Conservation (phyloP, 1,140 invertebrate genomes). For the Diabrotica virgifera region DNA sequence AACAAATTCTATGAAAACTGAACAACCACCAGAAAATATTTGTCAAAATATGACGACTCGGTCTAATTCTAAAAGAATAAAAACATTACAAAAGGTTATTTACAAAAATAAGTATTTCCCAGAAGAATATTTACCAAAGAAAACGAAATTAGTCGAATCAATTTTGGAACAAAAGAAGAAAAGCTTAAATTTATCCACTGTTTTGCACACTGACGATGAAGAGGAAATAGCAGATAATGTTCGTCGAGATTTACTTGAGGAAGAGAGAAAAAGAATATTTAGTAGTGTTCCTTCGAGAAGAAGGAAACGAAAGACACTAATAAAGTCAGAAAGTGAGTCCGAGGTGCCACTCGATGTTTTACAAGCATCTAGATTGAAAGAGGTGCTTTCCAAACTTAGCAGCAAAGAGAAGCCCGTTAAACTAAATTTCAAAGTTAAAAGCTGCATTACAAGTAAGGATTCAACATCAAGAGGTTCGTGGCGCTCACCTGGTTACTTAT, state of each 20-base stretch:
- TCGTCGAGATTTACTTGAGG: conserved; percentile 4
- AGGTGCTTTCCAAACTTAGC: background rate
- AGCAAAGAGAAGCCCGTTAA: background rate
- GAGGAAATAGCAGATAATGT: conserved; percentile 7
- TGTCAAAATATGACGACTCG: too few relatives aligned
- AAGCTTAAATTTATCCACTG: background rate
- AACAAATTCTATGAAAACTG: too few relatives aligned
- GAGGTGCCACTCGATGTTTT: background rate
- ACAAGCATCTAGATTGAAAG: conserved; percentile 1
- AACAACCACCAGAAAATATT: too few relatives aligned
- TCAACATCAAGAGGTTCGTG: background rate
- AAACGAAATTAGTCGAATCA: background rate
- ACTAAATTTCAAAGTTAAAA: too few relatives aligned
- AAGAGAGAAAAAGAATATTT: conserved; percentile 3
- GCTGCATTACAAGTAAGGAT: too few relatives aligned
- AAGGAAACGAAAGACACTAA: background rate
- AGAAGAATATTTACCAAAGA: background rate
- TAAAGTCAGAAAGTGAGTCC: background rate
- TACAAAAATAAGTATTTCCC: conserved; percentile 13
- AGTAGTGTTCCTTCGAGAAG: too few relatives aligned
- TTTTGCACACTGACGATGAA: conserved; percentile 12
- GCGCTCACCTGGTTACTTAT: background rate
- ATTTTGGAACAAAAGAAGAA: conserved; percentile 4
- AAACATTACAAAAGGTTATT: conserved; percentile 4
- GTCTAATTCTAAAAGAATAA: background rate